These are phyloP conservation scores for Manis crassicaudata DNA, from an alignment of 2,797 vertebrate genomes.

Conservation along the genomic window DNA sequence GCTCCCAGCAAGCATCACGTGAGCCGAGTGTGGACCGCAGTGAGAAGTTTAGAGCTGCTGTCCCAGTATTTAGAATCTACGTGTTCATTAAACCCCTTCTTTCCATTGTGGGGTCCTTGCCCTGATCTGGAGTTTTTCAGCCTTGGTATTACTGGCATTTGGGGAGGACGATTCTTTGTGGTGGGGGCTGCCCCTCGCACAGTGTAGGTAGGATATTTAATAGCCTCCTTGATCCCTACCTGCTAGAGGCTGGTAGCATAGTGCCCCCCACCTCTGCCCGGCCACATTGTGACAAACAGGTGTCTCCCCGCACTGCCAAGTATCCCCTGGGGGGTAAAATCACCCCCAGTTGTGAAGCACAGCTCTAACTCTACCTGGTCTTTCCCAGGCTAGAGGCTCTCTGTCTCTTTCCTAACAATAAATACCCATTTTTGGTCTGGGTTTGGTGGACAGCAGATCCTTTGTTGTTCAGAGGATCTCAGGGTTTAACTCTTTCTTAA, in stretches of 20 bases:
- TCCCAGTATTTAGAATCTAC: background rate
- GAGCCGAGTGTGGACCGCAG: background rate
- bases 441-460: background rate
- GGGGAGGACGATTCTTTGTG: background rate
- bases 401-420: background rate
- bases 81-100: background rate
- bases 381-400: background rate
- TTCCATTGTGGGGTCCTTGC: background rate
- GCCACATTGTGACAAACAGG: background rate
- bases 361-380: background rate
- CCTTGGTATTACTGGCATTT: background rate
- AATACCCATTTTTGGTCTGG: conserved; percentile 13
- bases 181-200: background rate
- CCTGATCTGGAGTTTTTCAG: background rate
- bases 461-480: background rate
- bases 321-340: background rate
- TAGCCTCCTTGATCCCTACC: background rate
- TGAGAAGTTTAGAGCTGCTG: background rate
- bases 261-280: background rate
- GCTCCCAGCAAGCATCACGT: background rate
- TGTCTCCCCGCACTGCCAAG: background rate
- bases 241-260: background rate
- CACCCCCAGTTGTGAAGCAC: background rate
- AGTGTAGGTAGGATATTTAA: background rate
- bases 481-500: conserved; percentile 51